Conservation (phyloP, 2,888 invertebrate species). For the Ectemnius continuus region DNA sequence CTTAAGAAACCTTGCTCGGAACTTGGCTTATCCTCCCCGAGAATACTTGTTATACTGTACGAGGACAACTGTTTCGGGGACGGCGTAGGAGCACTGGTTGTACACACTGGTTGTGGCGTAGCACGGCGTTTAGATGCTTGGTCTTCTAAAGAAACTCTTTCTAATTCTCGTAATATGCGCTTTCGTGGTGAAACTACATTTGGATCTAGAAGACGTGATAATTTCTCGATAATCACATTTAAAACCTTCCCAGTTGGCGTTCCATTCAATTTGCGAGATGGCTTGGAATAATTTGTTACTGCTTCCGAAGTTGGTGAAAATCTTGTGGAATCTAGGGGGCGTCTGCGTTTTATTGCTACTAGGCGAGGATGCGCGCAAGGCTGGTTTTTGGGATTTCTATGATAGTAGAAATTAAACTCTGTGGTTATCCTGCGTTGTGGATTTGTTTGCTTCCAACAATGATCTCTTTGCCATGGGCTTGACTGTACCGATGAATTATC, state of each 20-base stretch:
- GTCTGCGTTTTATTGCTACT: slow-evolving; percentile 82
- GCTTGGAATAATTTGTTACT: slow-evolving; percentile 54
- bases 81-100: slow-evolving; percentile 63
- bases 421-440: slow-evolving; percentile 87
- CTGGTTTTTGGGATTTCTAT: slow-evolving; percentile 80
- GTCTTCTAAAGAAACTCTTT: slow-evolving; percentile 86
- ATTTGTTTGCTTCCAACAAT: slow-evolving; percentile 91
- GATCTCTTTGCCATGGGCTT: slow-evolving; percentile 94
- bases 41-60: slow-evolving; percentile 91
- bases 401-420: slow-evolving; percentile 86
- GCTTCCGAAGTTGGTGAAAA: slow-evolving; percentile 62
- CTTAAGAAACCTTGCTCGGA: slow-evolving; percentile 75
- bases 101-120: slow-evolving; percentile 70
- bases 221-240: slow-evolving; percentile 73
- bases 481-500: slow-evolving; percentile 94
- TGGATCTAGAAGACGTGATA: slow-evolving; percentile 75
- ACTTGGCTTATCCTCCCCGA: slow-evolving; percentile 83
- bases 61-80: slow-evolving; percentile 81
- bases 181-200: slow-evolving; percentile 90
- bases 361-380: slow-evolving; percentile 78
- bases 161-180: slow-evolving; percentile 89
- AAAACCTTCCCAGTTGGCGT: slow-evolving; percentile 68
- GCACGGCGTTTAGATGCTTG: slow-evolving; percentile 82
- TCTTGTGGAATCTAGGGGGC: slow-evolving; percentile 82
- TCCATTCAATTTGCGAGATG: slow-evolving; percentile 62